phyloP scores from a whole-genome alignment of 2,888 invertebrate species.

The Heterodera filipjevi region DNA sequence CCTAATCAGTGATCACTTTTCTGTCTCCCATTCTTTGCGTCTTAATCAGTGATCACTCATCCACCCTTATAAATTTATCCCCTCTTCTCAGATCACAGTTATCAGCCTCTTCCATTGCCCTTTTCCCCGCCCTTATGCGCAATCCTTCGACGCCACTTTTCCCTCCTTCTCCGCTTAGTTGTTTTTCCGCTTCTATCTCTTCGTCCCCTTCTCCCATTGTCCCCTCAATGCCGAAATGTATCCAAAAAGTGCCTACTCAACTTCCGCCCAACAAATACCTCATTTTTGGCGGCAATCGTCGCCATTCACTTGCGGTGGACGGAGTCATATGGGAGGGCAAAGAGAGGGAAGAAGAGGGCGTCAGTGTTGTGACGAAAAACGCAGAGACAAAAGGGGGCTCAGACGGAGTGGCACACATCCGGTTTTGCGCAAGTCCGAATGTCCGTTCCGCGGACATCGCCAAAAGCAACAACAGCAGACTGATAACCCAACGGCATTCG shows the following conservation, averaged over 20 bases:
- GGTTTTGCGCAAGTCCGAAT: no score
- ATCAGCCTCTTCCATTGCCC: no score
- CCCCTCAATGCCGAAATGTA: neutral
- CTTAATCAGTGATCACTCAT: no score
- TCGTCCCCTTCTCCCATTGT: neutral
- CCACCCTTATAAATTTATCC: no score
- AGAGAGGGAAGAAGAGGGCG: no score
- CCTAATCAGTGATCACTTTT: no score
- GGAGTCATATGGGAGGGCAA: neutral
- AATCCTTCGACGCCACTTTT: no score
- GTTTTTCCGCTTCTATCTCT: neutral
- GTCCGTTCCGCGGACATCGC: neutral
- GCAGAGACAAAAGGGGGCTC: neutral
- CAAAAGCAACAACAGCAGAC: no score
- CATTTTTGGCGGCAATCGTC: no score
- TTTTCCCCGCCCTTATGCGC: no score
- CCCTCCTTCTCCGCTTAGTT: neutral
- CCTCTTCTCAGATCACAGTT: no score
- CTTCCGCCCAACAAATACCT: slow-evolving; percentile 9
- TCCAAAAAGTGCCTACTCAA: neutral
- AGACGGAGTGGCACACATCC: no score
- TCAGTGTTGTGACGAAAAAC: neutral
- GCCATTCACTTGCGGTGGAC: slow-evolving; percentile 16
- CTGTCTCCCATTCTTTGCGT: neutral
- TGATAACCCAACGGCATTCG: neutral